Evolutionary conservation across 2,113 vertebrate genomes (phyloP).

Genomic region (Clarias magur): DNA sequence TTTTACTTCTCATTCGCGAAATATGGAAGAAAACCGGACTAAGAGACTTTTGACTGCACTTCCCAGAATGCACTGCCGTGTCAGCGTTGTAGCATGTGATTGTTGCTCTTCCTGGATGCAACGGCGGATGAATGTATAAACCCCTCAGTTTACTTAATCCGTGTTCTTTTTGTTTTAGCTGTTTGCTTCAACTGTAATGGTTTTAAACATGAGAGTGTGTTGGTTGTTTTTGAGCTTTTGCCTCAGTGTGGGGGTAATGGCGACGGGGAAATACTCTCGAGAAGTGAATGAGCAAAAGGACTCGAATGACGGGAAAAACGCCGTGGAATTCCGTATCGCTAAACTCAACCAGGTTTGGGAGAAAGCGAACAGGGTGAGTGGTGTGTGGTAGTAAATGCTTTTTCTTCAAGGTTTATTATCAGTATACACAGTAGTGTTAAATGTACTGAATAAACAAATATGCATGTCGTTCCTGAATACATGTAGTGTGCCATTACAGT

Average conservation of each 20-base stretch:
- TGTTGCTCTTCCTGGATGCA: constrained; percentile 34
- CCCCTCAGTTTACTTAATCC: background rate
- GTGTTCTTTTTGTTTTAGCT: background rate
- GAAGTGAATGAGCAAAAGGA: constrained; percentile 78
- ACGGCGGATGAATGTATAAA: constrained; percentile 1
- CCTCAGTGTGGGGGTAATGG: constrained; percentile 56
- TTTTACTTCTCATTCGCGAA: background rate
- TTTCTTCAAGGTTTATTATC: background rate
- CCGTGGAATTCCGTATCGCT: constrained; percentile 84
- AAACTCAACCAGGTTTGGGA: constrained; percentile 92
- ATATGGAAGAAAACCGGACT: background rate
- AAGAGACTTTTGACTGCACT: constrained; percentile 51
- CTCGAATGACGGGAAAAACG: constrained; percentile 55
- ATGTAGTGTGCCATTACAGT: too few relatives aligned
- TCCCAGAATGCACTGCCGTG: constrained; percentile 54
- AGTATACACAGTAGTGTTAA: background rate
- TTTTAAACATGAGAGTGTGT: constrained; percentile 55
- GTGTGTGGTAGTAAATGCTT: background rate
- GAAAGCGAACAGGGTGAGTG: constrained; percentile 86
- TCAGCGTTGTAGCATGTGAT: constrained; percentile 34
- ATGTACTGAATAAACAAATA: too few relatives aligned
- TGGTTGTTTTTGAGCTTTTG: constrained; percentile 54
- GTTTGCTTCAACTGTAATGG: background rate
- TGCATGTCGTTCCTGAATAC: too few relatives aligned
- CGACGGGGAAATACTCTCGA: constrained; percentile 85